A percentile compares a stretch with the other conserved stretches of the same genome.
phyloP scores from a whole-genome alignment of 2,797 vertebrate genomes.

The Vireo griseus region DNA sequence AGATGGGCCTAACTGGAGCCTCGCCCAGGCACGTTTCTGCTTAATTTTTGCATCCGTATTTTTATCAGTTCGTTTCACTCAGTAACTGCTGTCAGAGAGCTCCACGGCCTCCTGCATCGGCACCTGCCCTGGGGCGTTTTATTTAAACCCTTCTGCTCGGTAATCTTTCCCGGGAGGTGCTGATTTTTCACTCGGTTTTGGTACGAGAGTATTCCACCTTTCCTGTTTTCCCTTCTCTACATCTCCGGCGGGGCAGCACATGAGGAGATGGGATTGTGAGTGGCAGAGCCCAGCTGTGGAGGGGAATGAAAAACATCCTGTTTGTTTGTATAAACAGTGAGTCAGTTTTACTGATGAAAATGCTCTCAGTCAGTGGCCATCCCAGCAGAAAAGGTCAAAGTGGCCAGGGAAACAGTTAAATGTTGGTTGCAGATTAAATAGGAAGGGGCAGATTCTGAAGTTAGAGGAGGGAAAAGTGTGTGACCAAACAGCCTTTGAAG shows the following conservation, averaged over 20 bases:
- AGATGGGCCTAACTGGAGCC: neutral
- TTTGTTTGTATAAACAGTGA: slow-evolving; percentile 50
- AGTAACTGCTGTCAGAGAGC: neutral
- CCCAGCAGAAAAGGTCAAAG: neutral
- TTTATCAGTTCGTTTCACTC: neutral
- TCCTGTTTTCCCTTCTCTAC: neutral
- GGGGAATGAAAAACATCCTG: slow-evolving; percentile 37
- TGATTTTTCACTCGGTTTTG: neutral
- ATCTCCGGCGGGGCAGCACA: neutral
- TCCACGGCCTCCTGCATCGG: neutral
- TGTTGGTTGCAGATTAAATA: neutral
- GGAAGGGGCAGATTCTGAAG: neutral
- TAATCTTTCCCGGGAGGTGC: neutral
- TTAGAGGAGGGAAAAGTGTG: neutral
- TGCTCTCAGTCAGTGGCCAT: neutral
- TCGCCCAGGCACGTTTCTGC: neutral
- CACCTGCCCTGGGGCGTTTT: neutral
- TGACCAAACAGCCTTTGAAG: neutral
- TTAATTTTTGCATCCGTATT: neutral
- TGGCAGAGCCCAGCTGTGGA: slow-evolving; percentile 25
- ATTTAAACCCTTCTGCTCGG: neutral
- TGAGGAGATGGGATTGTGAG: neutral
- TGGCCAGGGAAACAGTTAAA: neutral
- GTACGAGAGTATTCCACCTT: neutral
- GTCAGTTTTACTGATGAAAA: slow-evolving; percentile 5